Evolutionary conservation across 1,140 invertebrate species (phyloP).

Genomic region (Drosophila oshimai): DNA sequence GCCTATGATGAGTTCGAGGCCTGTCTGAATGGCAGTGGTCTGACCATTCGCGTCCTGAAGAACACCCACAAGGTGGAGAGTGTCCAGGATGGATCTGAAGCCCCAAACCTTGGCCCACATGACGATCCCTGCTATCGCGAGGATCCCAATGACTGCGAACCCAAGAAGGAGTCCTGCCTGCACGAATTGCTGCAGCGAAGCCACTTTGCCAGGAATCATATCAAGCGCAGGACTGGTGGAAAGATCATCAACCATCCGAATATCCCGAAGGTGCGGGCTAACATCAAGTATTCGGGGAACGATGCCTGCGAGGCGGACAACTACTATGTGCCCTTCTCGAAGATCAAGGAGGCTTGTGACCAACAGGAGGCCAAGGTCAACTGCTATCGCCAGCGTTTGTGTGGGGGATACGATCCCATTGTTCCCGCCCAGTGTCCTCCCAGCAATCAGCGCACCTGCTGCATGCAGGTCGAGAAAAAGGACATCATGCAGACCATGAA

Average conservation of each 20-base stretch:
- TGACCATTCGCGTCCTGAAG: slow-evolving; percentile 77
- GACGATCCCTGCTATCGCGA: slow-evolving; percentile 45
- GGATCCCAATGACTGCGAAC: slow-evolving; percentile 20
- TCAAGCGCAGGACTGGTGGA: slow-evolving; percentile 68
- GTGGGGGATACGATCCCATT: slow-evolving; percentile 24
- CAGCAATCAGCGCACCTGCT: slow-evolving; percentile 51
- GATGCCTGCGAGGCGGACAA: slow-evolving; percentile 63
- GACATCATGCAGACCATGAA: slow-evolving; percentile 73
- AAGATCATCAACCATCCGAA: slow-evolving; percentile 69
- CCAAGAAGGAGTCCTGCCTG: slow-evolving; percentile 19
- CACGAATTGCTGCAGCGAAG: slow-evolving; percentile 66
- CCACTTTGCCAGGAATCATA: slow-evolving; percentile 65
- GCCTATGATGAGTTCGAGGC: slow-evolving; percentile 81
- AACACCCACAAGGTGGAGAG: slow-evolving; percentile 76
- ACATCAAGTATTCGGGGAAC: slow-evolving; percentile 78
- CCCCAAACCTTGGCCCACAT: slow-evolving; percentile 12
- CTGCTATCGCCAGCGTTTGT: slow-evolving; percentile 58
- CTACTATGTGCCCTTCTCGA: slow-evolving; percentile 73
- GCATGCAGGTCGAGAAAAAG: slow-evolving; percentile 66
- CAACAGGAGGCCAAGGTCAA: slow-evolving; percentile 56
- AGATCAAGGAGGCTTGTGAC: slow-evolving; percentile 66
- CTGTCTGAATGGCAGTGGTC: slow-evolving; percentile 75
- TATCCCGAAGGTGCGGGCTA: slow-evolving; percentile 74
- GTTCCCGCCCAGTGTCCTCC: slow-evolving; percentile 20
- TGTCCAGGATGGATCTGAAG: slow-evolving; percentile 49